A percentile compares a stretch with the other conserved stretches of the same genome.
These are phyloP conservation scores for Equus quagga DNA, from an alignment of 2,113 vertebrate species.

Conservation along the genomic window DNA sequence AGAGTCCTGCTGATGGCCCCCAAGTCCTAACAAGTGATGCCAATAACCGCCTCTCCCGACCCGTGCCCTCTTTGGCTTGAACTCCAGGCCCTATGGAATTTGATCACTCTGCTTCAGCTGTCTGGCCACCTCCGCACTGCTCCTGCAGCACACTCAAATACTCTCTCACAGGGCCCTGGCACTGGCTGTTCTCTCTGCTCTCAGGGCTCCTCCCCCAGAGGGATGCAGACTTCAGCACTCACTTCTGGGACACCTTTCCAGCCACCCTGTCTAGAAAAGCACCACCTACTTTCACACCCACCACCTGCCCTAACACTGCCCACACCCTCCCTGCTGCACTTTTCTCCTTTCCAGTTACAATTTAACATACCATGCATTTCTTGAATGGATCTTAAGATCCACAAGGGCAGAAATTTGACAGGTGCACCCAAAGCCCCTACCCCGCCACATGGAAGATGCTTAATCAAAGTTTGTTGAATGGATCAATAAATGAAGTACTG, in stretches of 20 bases:
- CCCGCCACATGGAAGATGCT: not conserved
- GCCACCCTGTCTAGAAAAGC: not conserved
- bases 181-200: not conserved
- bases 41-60: not conserved
- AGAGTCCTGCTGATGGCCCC: not conserved
- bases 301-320: not conserved
- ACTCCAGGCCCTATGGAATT: not conserved
- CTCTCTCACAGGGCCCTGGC: no score
- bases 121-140: not conserved
- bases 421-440: not conserved
- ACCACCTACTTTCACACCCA: no score
- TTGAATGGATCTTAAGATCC: not conserved
- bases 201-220: not conserved
- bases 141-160: not conserved
- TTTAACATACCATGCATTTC: not conserved
- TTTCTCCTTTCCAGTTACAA: not conserved
- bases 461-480: not conserved
- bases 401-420: not conserved
- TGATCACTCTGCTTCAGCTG: not conserved
- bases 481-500: not conserved
- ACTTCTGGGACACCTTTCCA: not conserved
- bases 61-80: not conserved
- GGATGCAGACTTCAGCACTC: not conserved
- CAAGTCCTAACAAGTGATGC: not conserved
- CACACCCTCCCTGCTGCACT: not conserved